phyloP scores from a whole-genome alignment of 2,888 invertebrate genomes.

The Drosophila seclusa region DNA sequence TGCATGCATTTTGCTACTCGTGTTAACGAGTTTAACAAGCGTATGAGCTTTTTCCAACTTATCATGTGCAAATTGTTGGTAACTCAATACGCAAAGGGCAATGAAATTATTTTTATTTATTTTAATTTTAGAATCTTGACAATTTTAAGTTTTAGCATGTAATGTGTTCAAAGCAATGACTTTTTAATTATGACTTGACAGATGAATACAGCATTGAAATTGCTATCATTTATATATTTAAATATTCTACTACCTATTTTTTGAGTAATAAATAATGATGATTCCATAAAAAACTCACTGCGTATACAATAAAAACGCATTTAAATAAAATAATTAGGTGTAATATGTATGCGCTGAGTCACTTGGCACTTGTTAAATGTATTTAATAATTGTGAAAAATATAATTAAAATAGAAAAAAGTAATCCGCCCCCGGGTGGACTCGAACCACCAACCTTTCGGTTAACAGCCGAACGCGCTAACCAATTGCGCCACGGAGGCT shows the following conservation, averaged over 20 bases:
- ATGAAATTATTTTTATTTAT: neutral
- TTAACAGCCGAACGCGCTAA: conserved; percentile 99
- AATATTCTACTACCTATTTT: neutral
- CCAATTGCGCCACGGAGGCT: conserved; percentile 95
- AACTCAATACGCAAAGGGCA: conserved; percentile 6
- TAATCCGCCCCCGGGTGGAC: conserved; percentile 57
- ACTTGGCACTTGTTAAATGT: neutral
- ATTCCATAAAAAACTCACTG: neutral
- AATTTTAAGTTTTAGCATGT: neutral
- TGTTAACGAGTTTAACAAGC: conserved; percentile 35
- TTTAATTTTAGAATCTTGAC: neutral
- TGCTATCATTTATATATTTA: neutral
- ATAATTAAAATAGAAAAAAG: conserved; percentile 6
- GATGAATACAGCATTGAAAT: neutral
- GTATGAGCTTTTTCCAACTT: conserved; percentile 18
- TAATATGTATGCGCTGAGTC: conserved; percentile 4
- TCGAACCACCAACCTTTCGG: conserved; percentile 99
- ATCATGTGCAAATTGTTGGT: neutral
- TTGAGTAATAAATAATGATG: neutral
- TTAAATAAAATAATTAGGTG: conserved; percentile 3
- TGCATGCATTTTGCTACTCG: conserved; percentile 21
- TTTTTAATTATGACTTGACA: neutral
- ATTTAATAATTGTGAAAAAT: conserved; percentile 8
- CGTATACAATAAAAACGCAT: neutral
- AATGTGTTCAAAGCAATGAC: neutral